phyloP scores from a whole-genome alignment of 1,140 invertebrate species.

The Magallana gigas region DNA sequence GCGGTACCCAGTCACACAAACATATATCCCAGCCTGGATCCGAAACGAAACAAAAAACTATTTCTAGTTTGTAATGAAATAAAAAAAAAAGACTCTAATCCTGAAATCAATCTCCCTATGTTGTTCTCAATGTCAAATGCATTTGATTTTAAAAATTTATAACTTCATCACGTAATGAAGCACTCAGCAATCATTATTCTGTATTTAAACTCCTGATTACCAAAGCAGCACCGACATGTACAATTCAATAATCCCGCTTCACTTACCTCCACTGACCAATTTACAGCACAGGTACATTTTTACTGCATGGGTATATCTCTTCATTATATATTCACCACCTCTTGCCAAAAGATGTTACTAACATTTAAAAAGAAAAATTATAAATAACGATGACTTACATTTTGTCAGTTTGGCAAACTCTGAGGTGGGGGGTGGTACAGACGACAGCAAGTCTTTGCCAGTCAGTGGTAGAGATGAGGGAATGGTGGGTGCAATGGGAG shows the following conservation, averaged over 20 bases:
- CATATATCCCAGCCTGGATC: not conserved
- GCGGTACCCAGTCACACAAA: not conserved
- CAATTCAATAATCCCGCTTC: not conserved
- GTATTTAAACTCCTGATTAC: not conserved
- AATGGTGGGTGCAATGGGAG: constrained; percentile 46
- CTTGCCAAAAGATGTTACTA: not conserved
- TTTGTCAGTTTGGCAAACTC: constrained; percentile 56
- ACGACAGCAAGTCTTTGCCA: constrained; percentile 40
- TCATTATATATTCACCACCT: not conserved
- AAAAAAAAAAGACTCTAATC: not conserved
- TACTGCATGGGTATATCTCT: not conserved
- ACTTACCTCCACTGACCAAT: not conserved
- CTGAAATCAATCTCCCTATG: not conserved
- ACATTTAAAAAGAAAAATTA: not conserved
- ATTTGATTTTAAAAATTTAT: constrained; percentile 12
- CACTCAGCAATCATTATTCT: not conserved
- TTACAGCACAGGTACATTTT: not conserved
- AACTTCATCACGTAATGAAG: not conserved
- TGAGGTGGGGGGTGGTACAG: constrained; percentile 37
- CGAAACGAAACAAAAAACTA: not conserved
- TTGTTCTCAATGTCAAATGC: constrained; percentile 4
- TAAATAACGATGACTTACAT: constrained; percentile 48
- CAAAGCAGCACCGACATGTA: not conserved
- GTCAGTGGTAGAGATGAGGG: constrained; percentile 50
- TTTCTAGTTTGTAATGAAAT: not conserved